A percentile compares a stretch with the other conserved stretches of the same genome.
Conservation (phyloP, 2,797 vertebrate genomes). For the Aviceda leuphotes region DNA sequence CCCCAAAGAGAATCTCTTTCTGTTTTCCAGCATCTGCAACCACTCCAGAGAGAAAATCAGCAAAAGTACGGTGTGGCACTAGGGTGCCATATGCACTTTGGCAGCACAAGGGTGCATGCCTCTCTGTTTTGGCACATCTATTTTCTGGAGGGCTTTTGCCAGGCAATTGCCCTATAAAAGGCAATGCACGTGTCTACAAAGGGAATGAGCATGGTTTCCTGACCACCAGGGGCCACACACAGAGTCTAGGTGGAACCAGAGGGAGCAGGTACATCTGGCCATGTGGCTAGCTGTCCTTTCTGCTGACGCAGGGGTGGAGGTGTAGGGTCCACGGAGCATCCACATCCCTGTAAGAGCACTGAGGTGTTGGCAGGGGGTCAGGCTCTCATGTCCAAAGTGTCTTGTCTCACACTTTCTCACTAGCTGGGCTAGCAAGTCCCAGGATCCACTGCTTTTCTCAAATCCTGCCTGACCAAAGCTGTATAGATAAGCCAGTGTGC, state of each 20-base stretch:
- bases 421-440: not conserved
- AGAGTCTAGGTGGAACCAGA: not conserved
- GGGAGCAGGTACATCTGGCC: not conserved
- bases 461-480: not conserved
- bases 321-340: not conserved
- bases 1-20: not conserved
- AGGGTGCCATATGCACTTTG: not conserved
- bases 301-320: accelerated
- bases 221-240: not conserved
- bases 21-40: not conserved
- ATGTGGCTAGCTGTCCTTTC: not conserved
- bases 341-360: not conserved
- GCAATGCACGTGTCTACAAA: not conserved
- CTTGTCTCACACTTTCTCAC: not conserved
- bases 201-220: not conserved
- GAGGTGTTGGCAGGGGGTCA: not conserved
- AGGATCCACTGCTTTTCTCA: not conserved
- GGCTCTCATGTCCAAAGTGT: not conserved
- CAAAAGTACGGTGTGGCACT: not conserved
- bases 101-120: not conserved
- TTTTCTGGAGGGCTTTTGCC: not conserved
- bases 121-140: not conserved
- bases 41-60: not conserved
- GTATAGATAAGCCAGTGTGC: not conserved
- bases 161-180: not conserved